These are phyloP conservation scores for Abrostola tripartita DNA, from an alignment of 2,888 invertebrate genomes.

Conservation along the genomic window DNA sequence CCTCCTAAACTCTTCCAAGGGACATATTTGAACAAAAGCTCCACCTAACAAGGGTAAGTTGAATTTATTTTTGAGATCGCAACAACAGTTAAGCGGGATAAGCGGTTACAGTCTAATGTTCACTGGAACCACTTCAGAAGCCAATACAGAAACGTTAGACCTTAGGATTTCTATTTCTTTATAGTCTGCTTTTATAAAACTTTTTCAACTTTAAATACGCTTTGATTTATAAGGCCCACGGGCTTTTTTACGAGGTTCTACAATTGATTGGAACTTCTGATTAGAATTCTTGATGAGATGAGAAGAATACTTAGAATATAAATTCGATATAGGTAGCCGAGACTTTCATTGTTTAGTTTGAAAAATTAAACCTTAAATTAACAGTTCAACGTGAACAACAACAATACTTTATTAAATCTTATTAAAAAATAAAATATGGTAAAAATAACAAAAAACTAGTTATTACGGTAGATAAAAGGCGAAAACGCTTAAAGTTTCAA, in stretches of 20 bases:
- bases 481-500: too few species aligned
- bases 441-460: too few species aligned
- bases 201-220: conserved; percentile 21
- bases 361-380: conserved; percentile 10
- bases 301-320: conserved; percentile 38
- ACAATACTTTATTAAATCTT: conserved; percentile 12
- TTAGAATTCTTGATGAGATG: conserved; percentile 43
- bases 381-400: conserved; percentile 19
- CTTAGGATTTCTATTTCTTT: conserved; percentile 21
- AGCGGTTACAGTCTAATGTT: conserved; percentile 42
- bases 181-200: conserved; percentile 8
- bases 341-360: conserved; percentile 13
- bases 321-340: conserved; percentile 29
- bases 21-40: conserved; percentile 56
- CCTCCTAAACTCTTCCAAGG: conserved; percentile 45
- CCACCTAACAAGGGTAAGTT: conserved; percentile 51
- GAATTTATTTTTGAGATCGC: conserved; percentile 59
- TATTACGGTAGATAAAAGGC: too few species aligned
- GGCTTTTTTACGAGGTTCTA: conserved; percentile 25
- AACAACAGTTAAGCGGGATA: conserved; percentile 57
- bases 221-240: conserved; percentile 10
- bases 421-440: too few species aligned
- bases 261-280: conserved; percentile 47
- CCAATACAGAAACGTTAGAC: conserved; percentile 29
- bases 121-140: conserved; percentile 29